Conservation (phyloP, 2,797 vertebrate species). For the Enteromius radiatus region DNA sequence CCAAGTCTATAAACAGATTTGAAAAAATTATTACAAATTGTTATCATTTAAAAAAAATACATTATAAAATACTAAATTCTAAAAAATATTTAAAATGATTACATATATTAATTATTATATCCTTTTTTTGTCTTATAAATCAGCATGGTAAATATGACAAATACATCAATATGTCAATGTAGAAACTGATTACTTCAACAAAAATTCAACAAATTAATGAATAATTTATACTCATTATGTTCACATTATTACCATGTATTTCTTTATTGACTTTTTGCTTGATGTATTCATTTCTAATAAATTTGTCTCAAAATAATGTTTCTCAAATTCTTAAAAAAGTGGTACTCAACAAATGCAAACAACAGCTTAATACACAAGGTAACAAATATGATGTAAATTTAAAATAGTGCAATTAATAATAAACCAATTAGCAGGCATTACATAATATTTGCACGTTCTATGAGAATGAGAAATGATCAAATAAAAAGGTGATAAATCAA, state of each 20-base stretch:
- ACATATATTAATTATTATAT: no score
- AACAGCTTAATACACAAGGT: neutral
- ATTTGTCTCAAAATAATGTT: neutral
- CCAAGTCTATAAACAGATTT: neutral
- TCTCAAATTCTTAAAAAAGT: neutral
- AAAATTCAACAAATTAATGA: neutral
- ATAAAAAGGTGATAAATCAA: conserved; percentile 11
- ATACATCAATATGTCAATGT: neutral
- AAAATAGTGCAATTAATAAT: neutral
- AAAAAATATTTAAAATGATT: no score
- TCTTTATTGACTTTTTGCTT: neutral
- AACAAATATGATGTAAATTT: neutral
- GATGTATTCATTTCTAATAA: neutral
- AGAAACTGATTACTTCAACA: neutral
- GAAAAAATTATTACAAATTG: no score
- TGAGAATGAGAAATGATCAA: conserved; percentile 27
- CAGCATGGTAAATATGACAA: neutral
- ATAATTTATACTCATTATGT: neutral
- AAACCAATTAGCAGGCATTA: neutral
- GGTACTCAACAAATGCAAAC: neutral
- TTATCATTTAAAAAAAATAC: no score
- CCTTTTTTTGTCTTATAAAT: no score
- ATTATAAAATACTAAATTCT: no score
- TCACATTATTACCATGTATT: neutral
- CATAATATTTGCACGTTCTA: neutral